These are phyloP conservation scores for Buathra laborator DNA, from an alignment of 2,888 invertebrate genomes.

Conservation along the genomic window DNA sequence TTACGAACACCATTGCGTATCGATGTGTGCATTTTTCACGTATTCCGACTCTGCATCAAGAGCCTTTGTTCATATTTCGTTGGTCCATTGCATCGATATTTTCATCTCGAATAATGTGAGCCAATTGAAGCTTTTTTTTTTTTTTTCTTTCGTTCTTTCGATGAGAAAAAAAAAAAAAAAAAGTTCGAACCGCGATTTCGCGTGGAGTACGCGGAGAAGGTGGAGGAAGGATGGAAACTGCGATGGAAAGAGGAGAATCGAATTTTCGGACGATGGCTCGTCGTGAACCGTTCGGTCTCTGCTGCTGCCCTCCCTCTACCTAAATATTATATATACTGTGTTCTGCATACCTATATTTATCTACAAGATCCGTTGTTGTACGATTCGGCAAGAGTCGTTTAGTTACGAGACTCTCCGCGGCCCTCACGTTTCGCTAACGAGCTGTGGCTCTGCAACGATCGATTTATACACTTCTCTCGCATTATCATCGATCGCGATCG, in stretches of 20 bases:
- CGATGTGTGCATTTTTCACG: background rate
- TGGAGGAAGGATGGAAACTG: conserved; percentile 15
- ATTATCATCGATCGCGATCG: conserved; percentile 79
- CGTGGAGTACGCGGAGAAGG: background rate
- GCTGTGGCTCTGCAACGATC: conserved; percentile 64
- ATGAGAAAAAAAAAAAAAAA: background rate
- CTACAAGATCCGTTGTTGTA: conserved; percentile 40
- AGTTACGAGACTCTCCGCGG: conserved; percentile 28
- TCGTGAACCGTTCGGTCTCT: background rate
- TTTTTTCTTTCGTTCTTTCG: background rate
- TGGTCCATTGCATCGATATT: conserved; percentile 11
- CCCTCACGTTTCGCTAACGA: conserved; percentile 60
- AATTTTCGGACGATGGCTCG: conserved; percentile 34
- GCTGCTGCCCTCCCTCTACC: background rate
- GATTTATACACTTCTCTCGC: conserved; percentile 73
- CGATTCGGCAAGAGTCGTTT: conserved; percentile 14
- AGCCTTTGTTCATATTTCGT: conserved; percentile 29
- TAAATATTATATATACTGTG: background rate
- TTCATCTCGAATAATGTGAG: conserved; percentile 37
- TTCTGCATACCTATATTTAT: conserved; percentile 21
- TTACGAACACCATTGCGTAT: conserved; percentile 2
- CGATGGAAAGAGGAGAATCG: conserved; percentile 29
- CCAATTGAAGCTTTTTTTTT: conserved; percentile 13
- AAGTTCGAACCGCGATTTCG: background rate
- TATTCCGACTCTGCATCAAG: background rate